Evolutionary conservation across 2,797 vertebrate species (phyloP).

Genomic region (Sebastolobus alascanus): DNA sequence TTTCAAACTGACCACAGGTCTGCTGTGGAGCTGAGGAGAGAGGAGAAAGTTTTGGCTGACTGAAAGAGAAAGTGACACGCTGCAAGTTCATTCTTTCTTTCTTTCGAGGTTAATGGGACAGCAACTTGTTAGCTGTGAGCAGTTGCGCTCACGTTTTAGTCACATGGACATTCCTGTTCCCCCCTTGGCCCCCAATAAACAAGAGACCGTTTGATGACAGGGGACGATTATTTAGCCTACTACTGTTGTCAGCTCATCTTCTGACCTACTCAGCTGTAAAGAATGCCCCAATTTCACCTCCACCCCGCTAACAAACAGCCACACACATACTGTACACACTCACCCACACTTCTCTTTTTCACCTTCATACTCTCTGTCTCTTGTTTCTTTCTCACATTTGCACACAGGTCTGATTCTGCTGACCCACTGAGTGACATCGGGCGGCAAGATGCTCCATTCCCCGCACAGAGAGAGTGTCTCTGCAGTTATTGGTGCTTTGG

Average conservation of each 20-base stretch:
- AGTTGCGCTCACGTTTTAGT: slow-evolving; percentile 69
- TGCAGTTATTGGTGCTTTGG: slow-evolving; percentile 60
- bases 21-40: slow-evolving; percentile 17
- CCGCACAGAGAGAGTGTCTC: slow-evolving; percentile 59
- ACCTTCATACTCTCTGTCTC: not conserved
- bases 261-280: slow-evolving; percentile 76
- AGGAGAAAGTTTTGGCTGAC: not conserved
- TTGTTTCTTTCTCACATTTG: slow-evolving; percentile 43
- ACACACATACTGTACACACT: slow-evolving; percentile 12
- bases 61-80: not conserved
- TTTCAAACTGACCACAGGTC: slow-evolving; percentile 27
- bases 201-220: slow-evolving; percentile 72
- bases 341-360: slow-evolving; percentile 32
- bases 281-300: slow-evolving; percentile 77
- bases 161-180: slow-evolving; percentile 74
- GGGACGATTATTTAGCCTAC: slow-evolving; percentile 77
- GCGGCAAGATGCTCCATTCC: slow-evolving; percentile 69
- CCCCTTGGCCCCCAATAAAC: slow-evolving; percentile 64
- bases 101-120: slow-evolving; percentile 73
- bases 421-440: slow-evolving; percentile 46
- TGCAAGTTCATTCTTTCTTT: slow-evolving; percentile 5
- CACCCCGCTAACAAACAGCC: slow-evolving; percentile 46
- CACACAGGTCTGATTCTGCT: slow-evolving; percentile 50
- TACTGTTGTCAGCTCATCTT: slow-evolving; percentile 76
- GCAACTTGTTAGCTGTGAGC: slow-evolving; percentile 41